Evolutionary conservation across 2,113 vertebrate species (phyloP), one percentile per base, ranked within the genome.

Genomic region (Scalopus aquaticus): DNA sequence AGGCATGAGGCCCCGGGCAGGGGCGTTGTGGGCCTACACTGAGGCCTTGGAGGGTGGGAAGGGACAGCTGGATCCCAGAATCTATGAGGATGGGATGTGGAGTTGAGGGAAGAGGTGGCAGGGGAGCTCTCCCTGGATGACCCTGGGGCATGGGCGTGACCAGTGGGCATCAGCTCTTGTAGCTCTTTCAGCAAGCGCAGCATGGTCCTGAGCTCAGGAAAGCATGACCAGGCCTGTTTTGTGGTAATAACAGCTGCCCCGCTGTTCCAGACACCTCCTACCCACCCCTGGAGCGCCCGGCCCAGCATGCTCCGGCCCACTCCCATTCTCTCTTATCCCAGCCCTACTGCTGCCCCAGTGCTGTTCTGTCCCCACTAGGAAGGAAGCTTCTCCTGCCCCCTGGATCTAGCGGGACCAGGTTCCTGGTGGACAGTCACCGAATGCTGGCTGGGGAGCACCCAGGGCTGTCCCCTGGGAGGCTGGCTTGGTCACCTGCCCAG

Each of bases 401-500:
- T 6, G 37, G 67, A 39, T 49, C 30, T 37, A 37, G n/a, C 6
- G 7, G 32, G 19, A 19, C 67, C 26, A 19, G 54, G 35, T 2
- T 15, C 42, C 32, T 37, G 46, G 39, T 12, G 35, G 49, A 5
- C 1, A 9, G 42, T 2, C 15, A 28, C 56, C 8, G n/a, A 17
- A 39, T 2, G 42, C 32, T 73, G 64, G 10, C 74, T 2, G 12
- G n/a, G 70, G 22, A 7, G 28, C 2, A 15, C 37, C 20, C 39
- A 15, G 49, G 49, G 28, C 62, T 30, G 22, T 30, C 26, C 28
- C 60, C 9, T 28, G 39, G 32, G 51, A 30, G n/a, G 10, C 44
- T 0, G 0, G 37, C 26, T 11, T 0, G 17, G 96, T 97, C 97
- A 99, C 99, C 99, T 99, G 97, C 99, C 99, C 97, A 99, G 98